These are phyloP conservation scores for Stenoptilia bipunctidactyla DNA, from an alignment of 2,888 invertebrate genomes.

Conservation along the genomic window DNA sequence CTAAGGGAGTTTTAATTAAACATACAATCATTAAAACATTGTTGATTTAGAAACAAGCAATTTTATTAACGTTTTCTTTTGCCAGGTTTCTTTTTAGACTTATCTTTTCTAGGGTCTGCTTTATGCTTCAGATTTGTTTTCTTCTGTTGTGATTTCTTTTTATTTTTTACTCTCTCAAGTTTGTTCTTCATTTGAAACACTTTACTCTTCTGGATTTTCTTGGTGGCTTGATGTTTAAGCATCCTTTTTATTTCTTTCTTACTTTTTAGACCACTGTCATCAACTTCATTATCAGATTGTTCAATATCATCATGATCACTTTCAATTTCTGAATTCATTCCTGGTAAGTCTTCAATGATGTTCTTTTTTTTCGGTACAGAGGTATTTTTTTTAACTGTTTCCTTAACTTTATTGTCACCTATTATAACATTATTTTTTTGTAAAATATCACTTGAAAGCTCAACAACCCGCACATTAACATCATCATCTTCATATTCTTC, in stretches of 20 bases:
- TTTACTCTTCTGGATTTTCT: slow-evolving; percentile 82
- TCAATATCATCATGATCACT: slow-evolving; percentile 30
- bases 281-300: slow-evolving; percentile 28
- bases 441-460: slow-evolving; percentile 78
- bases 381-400: slow-evolving; percentile 21
- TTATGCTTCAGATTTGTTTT: slow-evolving; percentile 21
- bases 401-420: slow-evolving; percentile 74
- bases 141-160: slow-evolving; percentile 72
- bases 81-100: slow-evolving; percentile 46
- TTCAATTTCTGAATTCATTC: slow-evolving; percentile 48
- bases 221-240: slow-evolving; percentile 78
- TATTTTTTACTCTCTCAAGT: slow-evolving; percentile 77
- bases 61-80: slow-evolving; percentile 43
- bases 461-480: slow-evolving; percentile 83
- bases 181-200: slow-evolving; percentile 81
- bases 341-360: slow-evolving; percentile 29
- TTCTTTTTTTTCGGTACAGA: slow-evolving; percentile 20
- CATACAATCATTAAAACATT: no score
- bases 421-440: slow-evolving; percentile 80
- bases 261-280: slow-evolving; percentile 46
- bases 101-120: slow-evolving; percentile 38
- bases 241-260: slow-evolving; percentile 79
- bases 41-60: slow-evolving; percentile 11
- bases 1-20: no score
- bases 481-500: slow-evolving; percentile 83